Base-by-base conservation (phyloP, 2,113 vertebrate genomes). In the Otis tarda region DNA sequence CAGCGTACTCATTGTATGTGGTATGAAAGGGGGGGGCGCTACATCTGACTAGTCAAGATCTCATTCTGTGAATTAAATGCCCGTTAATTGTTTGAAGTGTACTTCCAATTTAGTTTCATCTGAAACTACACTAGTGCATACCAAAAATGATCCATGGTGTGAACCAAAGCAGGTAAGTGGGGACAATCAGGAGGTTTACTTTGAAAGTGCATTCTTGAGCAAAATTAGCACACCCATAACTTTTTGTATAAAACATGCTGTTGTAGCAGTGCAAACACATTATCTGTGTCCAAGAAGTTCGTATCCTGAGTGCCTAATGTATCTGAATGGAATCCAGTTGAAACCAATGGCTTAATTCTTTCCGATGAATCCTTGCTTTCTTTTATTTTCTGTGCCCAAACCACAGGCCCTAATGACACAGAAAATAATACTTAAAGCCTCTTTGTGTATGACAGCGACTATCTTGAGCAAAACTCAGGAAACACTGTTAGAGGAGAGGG, bases 1-100 rank as follows among this genome's bases (percentile, higher is more conserved):
- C n/a, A 23, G 14, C 13, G 27, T 53, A 9, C 11, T 41, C 16
- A 0, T 35, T 39, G 0, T 12, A 12, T 14, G 8, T 28, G 33
- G 31, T 89, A 39, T 35, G 64, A 17, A 17, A 28, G 35, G 28
- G 16, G 2, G 12, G 8, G 49, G 23, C 14, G 45, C 37, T 75
- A 12, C 20, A 33, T 20, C 45, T 60, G 25, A 10, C 17, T 22
- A 10, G 7, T 55, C 64, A 47, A 73, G 25, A 35, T 52, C 31
- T 88, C 31, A 6, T 75, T 70, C 65, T 55, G 12, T 64, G 49
- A 71, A 25, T 8, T 39, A 25, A 74, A 43, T 60, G 13, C 10
- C 28, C 6, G 1, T 31, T 45, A 9, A 3, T 59, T 7, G 35
- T 37, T 23, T 77, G 59, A 47, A 31, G 59, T 25, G 21, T 25